These are phyloP conservation scores for Pomatorhinus ruficollis DNA, from an alignment of 2,113 vertebrate genomes.

Conservation along the genomic window DNA sequence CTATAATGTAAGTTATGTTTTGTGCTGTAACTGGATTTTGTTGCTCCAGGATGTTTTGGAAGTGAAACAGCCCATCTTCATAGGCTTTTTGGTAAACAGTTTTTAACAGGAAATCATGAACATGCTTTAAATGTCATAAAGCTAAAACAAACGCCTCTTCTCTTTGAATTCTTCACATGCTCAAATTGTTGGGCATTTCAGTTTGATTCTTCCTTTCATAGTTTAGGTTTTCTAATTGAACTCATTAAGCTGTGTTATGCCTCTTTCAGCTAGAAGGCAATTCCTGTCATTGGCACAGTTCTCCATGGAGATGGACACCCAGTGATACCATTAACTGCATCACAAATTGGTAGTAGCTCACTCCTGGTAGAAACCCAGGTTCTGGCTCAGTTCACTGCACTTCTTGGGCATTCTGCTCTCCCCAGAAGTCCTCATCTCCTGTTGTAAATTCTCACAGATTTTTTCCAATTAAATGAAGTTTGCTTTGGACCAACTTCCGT, in stretches of 20 bases:
- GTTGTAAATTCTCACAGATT: background rate
- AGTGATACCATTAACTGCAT: background rate
- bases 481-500: background rate
- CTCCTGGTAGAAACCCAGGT: background rate
- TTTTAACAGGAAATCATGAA: constrained; percentile 10
- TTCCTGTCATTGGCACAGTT: background rate
- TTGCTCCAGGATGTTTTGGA: constrained; percentile 49
- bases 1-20: background rate
- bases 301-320: background rate
- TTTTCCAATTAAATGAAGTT: background rate
- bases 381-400: background rate
- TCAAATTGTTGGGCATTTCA: background rate
- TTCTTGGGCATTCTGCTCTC: background rate
- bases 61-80: constrained; percentile 19
- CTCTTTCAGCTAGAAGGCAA: background rate
- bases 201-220: background rate
- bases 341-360: background rate
- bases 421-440: background rate
- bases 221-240: constrained; percentile 10
- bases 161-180: background rate
- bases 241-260: background rate
- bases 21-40: constrained; percentile 26
- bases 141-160: background rate
- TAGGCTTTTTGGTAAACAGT: constrained; percentile 38
- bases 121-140: background rate